Evolutionary conservation across 2,888 invertebrate genomes (phyloP), one percentile per base, ranked within the genome.

Genomic region (Xanthia togata): DNA sequence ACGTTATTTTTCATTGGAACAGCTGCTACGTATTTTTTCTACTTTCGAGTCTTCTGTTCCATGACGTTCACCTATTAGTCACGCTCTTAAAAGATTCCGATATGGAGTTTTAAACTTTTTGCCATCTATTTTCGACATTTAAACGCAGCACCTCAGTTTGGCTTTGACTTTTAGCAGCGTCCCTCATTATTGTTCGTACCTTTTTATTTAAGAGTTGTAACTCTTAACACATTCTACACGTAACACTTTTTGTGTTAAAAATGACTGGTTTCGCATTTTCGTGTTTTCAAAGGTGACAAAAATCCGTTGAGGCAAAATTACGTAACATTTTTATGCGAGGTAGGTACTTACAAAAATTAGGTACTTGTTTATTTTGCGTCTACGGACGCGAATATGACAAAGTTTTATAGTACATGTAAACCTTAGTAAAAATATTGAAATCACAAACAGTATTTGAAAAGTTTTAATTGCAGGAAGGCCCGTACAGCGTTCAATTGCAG

Each of bases 1-100:
- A 92, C 91, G 94, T 94, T 95, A 95, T 96, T 95, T 96, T 96
- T 96, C 95, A 95, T 93, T 93, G 94, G 92, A 95, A 94, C 95
- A 95, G 95, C 95, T 95, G 95, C 93, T 91, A 91, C 94, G 93
- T 94, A 94, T 95, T 95, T 96, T 95, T 94, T 88, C 92, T 91
- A 93, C 93, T 93, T 93, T 92, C 93, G 91, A 93, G 93, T 94
- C 93, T 94, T 94, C 94, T 94, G 94, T 93, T 91, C 93, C 93
- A 90, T 94, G 94, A 94, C 94, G 93, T 90, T 91, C 91, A 91
- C 93, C 95, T 95, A 95, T 95, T 95, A 94, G 95, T 95, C 94
- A 94, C 91, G 92, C 92, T 91, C 91, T 93, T 93, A 93, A 94
- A 93, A 93, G 92, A 92, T 92, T 92, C 90, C 92, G 90, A 92